These are phyloP conservation scores for Pandion haliaetus DNA, from an alignment of 2,113 vertebrate genomes.

Conservation along the genomic window DNA sequence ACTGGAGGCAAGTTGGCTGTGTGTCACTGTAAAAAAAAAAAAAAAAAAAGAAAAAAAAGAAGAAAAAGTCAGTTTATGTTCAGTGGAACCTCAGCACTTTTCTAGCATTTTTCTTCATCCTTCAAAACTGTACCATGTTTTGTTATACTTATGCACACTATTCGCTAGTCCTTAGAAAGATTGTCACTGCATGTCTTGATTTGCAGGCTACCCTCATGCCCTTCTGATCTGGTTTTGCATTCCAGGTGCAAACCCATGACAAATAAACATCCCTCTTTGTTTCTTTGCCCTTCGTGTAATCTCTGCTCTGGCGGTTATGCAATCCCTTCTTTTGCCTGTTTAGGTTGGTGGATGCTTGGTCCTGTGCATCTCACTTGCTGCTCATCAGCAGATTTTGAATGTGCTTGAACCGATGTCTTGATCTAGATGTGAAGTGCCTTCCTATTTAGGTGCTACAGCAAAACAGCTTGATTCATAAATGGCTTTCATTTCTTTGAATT, in stretches of 20 bases:
- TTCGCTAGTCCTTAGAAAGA: background rate
- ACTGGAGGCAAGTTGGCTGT: background rate
- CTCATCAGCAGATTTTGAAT: background rate
- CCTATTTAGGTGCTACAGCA: slow-evolving; percentile 5
- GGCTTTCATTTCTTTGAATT: background rate
- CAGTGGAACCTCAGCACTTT: background rate
- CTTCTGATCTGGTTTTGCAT: background rate
- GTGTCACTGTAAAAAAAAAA: background rate
- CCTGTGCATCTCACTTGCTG: background rate
- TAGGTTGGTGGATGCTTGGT: background rate
- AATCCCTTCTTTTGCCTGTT: background rate
- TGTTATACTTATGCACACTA: background rate
- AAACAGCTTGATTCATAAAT: background rate
- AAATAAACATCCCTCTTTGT: background rate
- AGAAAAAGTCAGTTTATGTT: background rate
- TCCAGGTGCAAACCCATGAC: background rate
- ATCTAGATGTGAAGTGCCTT: slow-evolving; percentile 37
- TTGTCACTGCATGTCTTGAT: background rate
- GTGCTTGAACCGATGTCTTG: background rate
- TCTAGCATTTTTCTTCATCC: background rate
- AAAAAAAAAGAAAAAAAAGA: background rate
- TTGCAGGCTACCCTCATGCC: background rate
- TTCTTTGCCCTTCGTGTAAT: background rate
- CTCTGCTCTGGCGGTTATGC: background rate
- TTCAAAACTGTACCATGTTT: background rate